A percentile compares a stretch with the other conserved stretches of the same genome.
phyloP scores from a whole-genome alignment of 2,888 invertebrate genomes.

The Phyllotreta cruciferae region DNA sequence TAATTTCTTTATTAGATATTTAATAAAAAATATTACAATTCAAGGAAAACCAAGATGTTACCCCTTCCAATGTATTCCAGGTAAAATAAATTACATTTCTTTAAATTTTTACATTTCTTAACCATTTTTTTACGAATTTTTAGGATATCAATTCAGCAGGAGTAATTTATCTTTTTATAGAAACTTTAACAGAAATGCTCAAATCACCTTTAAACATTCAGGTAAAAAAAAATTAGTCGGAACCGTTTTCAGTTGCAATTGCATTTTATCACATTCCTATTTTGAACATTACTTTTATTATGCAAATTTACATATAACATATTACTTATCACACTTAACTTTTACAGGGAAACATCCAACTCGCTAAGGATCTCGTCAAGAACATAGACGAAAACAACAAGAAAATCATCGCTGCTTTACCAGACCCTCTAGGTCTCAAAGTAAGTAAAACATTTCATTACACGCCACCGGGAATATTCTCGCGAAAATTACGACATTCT shows the following conservation, averaged over 20 bases:
- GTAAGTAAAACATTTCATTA: not conserved
- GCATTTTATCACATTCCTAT: too few species aligned
- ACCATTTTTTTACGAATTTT: not conserved
- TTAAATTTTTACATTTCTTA: not conserved
- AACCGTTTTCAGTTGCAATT: too few species aligned
- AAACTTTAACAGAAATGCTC: not conserved
- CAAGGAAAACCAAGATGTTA: not conserved
- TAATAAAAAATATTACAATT: too few species aligned
- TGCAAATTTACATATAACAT: not conserved
- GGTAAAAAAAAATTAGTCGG: not conserved
- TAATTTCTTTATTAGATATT: too few species aligned
- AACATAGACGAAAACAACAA: conserved; percentile 11
- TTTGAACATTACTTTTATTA: too few species aligned
- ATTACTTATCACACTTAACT: not conserved
- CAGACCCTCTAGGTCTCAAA: conserved; percentile 9
- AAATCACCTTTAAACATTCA: conserved; percentile 5
- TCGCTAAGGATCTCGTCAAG: not conserved
- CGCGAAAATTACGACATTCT: not conserved
- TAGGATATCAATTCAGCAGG: not conserved
- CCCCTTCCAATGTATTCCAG: not conserved
- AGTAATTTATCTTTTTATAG: not conserved
- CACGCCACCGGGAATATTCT: too few species aligned
- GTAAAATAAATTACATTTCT: not conserved
- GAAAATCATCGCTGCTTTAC: conserved; percentile 2
- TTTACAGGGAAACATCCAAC: conserved; percentile 7